Base-by-base conservation (phyloP, 2,113 vertebrate species). In the Syngnathus scovelli region DNA sequence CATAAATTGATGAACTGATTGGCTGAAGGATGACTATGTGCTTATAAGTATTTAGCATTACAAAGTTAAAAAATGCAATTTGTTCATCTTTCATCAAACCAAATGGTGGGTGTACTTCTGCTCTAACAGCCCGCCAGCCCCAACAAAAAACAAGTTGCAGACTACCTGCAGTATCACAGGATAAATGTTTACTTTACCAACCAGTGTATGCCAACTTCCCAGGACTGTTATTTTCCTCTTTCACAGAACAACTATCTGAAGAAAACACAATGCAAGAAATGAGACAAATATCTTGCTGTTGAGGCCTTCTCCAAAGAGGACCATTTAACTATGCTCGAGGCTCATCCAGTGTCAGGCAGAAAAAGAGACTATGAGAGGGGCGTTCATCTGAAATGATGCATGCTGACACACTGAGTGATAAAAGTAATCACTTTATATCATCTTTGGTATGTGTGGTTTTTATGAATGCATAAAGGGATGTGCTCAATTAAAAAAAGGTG, bases 391-490 rank as follows among this genome's bases (percentile, higher is more conserved):
- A 79, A 82, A 78, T 85, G 77, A 82, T 88, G 70, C 82, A 69
- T 86, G 79, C 70, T 89, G 84, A 90, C 84, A 80, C 70, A 76
- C 69, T 80, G 85, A 83, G 81, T 86, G 87, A 87, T 84, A 86
- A 81, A 92, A 89, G 77, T 73, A 81, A 75, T 76, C 70, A 85
- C 69, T 90, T 76, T 83, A 80, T 80, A 86, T 77, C 61, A 83
- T 86, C 83, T 86, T 78, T 72, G 55, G 69, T 73, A 36, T 68
- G 38, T 61, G 46, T 69, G 74, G 75, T 66, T 74, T 10, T 61
- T 68, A 68, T 79, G 77, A 72, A 78, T 72, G 69, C 68, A 71
- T 44, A 64, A 61, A 69, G 67, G 63, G 33, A 19, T 16, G 62
- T 63, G 27, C 33, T 27, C 23, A 62, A 43, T 21, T 15, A 33